phyloP scores from a whole-genome alignment of 2,888 invertebrate species.

The Opisthograptis luteolata region DNA sequence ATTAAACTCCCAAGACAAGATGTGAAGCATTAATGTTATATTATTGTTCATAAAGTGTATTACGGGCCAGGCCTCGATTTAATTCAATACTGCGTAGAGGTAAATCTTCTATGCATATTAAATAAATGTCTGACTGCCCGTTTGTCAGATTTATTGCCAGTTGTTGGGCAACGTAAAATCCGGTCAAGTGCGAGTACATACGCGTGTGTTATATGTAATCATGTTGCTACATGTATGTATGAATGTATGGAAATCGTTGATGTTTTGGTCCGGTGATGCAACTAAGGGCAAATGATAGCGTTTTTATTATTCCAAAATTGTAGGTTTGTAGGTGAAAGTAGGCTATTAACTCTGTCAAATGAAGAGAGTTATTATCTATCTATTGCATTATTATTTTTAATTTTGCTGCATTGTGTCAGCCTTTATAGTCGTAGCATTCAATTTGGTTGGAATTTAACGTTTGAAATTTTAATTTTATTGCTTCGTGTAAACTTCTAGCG shows the following conservation, averaged over 20 bases:
- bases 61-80: conserved; percentile 69
- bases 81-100: conserved; percentile 75
- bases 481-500: too few species aligned
- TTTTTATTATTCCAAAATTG: conserved; percentile 22
- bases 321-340: conserved; percentile 5
- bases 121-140: conserved; percentile 71
- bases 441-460: not conserved
- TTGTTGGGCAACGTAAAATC: conserved; percentile 48
- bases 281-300: conserved; percentile 10
- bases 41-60: conserved; percentile 69
- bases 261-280: conserved; percentile 10
- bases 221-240: conserved; percentile 7
- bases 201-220: conserved; percentile 18
- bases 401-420: not conserved
- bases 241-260: too few species aligned
- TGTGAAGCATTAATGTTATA: conserved; percentile 55
- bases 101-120: conserved; percentile 81
- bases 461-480: too few species aligned
- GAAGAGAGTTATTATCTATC: not conserved
- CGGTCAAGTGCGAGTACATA: conserved; percentile 29
- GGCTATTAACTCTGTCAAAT: conserved; percentile 3
- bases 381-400: not conserved
- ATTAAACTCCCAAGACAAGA: conserved; percentile 43
- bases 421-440: not conserved
- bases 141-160: conserved; percentile 67